Evolutionary conservation across 2,113 vertebrate genomes (phyloP).

Genomic region (Rhegmatorhina hoffmannsi): DNA sequence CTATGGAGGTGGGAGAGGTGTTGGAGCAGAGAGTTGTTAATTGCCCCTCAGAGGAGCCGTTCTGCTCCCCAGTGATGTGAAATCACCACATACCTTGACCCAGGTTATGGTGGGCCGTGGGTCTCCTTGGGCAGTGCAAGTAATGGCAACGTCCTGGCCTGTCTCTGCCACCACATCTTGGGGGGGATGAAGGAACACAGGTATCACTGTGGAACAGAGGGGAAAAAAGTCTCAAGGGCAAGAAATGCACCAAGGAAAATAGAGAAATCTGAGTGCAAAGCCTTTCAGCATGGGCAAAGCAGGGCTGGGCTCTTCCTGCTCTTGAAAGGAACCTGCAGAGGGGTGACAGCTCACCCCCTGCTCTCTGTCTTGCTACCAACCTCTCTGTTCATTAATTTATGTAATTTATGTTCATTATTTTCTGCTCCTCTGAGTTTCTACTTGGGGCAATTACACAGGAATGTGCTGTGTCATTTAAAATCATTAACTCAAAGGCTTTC

Average conservation of each 20-base stretch:
- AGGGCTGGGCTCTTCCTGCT: not conserved
- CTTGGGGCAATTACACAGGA: not conserved
- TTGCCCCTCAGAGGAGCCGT: rapidly evolving
- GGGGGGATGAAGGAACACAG: constrained; percentile 62
- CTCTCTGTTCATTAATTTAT: not conserved
- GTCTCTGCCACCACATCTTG: constrained; percentile 67
- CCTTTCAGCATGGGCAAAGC: not conserved
- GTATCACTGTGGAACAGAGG: constrained; percentile 55
- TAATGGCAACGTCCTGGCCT: constrained; percentile 57
- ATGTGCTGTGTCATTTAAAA: not conserved
- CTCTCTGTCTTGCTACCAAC: not conserved
- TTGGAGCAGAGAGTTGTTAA: rapidly evolving
- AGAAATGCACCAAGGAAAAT: not conserved
- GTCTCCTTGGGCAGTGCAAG: constrained; percentile 67
- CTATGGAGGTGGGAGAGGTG: not conserved
- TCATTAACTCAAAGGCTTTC: not conserved
- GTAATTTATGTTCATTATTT: not conserved
- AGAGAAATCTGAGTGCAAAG: not conserved
- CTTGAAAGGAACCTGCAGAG: not conserved
- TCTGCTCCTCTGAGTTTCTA: not conserved
- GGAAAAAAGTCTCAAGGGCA: not conserved
- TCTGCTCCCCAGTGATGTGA: rapidly evolving
- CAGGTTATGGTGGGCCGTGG: constrained; percentile 72
- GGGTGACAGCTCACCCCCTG: not conserved
- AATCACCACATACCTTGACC: constrained; percentile 54